These are phyloP conservation scores for Rotaria magnacalcarata DNA, from an alignment of 2,888 invertebrate species.

Conservation along the genomic window DNA sequence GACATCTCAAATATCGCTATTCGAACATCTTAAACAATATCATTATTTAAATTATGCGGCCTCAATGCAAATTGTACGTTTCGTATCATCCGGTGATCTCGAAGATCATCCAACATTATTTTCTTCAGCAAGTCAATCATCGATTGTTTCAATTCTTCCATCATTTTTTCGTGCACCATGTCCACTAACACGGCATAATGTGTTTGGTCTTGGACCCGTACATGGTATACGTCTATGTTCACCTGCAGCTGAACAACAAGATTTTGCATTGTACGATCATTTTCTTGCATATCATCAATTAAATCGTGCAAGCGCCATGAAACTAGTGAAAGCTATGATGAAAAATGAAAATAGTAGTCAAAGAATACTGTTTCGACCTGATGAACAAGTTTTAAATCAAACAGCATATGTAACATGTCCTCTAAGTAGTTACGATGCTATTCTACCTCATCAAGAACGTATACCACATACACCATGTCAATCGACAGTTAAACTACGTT, in stretches of 20 bases:
- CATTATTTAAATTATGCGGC: not conserved
- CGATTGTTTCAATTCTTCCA: not conserved
- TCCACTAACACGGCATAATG: not conserved
- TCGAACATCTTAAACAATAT: constrained; percentile 18
- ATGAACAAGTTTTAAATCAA: constrained; percentile 24
- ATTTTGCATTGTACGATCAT: not conserved
- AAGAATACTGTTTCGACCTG: not conserved
- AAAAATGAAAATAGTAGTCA: constrained; percentile 14
- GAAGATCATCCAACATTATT: constrained; percentile 1
- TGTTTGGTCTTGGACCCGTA: not conserved
- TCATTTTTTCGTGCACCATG: constrained; percentile 18
- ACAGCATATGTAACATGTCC: constrained; percentile 4
- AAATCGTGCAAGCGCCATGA: not conserved
- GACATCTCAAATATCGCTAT: not conserved
- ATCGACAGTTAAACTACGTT: constrained; percentile 6
- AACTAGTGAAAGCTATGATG: constrained; percentile 16
- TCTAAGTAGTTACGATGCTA: not conserved
- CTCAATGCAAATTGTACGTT: not conserved
- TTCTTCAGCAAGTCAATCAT: not conserved
- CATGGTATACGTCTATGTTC: not conserved
- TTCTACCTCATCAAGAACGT: constrained; percentile 10
- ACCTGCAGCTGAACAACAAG: not conserved
- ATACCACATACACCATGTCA: constrained; percentile 11
- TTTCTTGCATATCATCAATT: constrained; percentile 22
- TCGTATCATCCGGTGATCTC: not conserved